phyloP scores from a whole-genome alignment of 30 jellyfish, hydroid and myxozoan genomes.

The Hydra vulgaris region DNA sequence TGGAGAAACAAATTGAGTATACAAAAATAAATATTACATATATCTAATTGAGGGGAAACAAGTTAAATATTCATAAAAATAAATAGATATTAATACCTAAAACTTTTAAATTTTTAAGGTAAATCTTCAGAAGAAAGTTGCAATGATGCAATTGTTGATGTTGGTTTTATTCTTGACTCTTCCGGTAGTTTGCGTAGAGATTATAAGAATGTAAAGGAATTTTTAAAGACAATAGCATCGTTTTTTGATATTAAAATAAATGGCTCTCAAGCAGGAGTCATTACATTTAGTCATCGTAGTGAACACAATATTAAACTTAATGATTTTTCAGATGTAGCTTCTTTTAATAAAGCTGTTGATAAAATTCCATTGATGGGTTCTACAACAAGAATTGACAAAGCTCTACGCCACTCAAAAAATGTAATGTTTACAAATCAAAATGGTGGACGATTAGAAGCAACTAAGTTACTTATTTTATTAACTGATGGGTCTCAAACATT shows the following conservation, averaged over 20 bases:
- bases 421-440: conserved; percentile 33
- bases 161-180: too few species aligned
- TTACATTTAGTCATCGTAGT: not conserved
- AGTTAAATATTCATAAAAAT: too few species aligned
- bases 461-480: conserved; percentile 45
- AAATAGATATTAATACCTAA: too few species aligned
- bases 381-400: too few species aligned
- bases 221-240: conserved; percentile 24
- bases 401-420: conserved; percentile 26
- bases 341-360: conserved; percentile 1
- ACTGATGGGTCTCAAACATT: conserved; percentile 69
- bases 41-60: too few species aligned
- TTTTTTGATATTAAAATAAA: conserved; percentile 9
- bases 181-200: conserved; percentile 26
- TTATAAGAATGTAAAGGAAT: conserved; percentile 25
- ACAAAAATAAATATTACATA: too few species aligned
- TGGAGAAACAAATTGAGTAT: too few species aligned
- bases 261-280: conserved; percentile 20
- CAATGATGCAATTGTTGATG: too few species aligned
- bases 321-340: not conserved
- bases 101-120: too few species aligned
- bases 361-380: conserved; percentile 3
- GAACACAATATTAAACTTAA: not conserved
- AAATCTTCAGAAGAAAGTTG: too few species aligned
- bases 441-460: conserved; percentile 58